Conservation (phyloP, 2,113 vertebrate genomes). For the Corvus moneduloides region DNA sequence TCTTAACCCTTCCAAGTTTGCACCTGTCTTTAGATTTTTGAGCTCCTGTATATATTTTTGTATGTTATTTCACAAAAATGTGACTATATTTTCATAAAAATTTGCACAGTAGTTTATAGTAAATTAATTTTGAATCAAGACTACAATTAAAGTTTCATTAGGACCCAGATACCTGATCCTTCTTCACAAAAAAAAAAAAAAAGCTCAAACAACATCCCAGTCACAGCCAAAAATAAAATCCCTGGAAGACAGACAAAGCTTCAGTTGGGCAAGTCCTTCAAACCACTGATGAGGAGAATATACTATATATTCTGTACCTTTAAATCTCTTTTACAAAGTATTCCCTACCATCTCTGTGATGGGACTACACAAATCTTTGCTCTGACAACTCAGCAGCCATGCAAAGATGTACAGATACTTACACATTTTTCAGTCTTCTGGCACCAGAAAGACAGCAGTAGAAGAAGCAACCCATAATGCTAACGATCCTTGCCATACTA, state of each 20-base stretch:
- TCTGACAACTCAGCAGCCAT: background rate
- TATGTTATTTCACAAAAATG: background rate
- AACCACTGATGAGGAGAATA: background rate
- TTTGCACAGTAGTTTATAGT: background rate
- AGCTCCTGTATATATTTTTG: background rate
- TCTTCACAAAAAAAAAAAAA: background rate
- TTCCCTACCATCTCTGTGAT: background rate
- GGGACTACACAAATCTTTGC: background rate
- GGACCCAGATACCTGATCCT: background rate
- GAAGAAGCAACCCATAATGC: background rate
- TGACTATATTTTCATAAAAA: background rate
- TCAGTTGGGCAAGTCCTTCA: background rate
- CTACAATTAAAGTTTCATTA: background rate
- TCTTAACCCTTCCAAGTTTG: background rate
- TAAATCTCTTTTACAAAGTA: background rate
- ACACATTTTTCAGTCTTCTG: background rate
- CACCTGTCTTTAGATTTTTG: background rate
- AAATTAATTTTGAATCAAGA: background rate
- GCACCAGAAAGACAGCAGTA: background rate
- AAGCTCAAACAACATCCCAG: background rate
- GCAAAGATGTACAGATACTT: background rate
- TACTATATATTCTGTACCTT: background rate
- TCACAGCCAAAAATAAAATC: background rate
- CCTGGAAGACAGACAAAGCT: background rate
- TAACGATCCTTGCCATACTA: fast-evolving